These are phyloP conservation scores for Fringilla coelebs DNA, from an alignment of 2,797 vertebrate species.

Conservation along the genomic window DNA sequence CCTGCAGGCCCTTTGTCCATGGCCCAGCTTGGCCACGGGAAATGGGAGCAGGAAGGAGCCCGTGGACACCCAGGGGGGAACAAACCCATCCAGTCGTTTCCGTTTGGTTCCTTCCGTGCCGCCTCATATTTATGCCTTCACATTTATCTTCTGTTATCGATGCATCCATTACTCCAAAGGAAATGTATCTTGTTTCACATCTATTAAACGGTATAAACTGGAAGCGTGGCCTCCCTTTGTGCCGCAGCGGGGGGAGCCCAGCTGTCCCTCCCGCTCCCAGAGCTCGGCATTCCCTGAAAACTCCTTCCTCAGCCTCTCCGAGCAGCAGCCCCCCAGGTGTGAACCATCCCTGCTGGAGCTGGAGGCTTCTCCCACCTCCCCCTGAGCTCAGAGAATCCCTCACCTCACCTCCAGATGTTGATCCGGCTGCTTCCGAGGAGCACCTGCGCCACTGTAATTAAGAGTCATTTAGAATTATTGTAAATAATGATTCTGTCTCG, in stretches of 20 bases:
- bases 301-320: accelerated
- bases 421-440: neutral
- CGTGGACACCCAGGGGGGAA: neutral
- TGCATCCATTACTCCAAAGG: slow-evolving; percentile 61
- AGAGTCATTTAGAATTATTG: neutral
- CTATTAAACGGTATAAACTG: slow-evolving; percentile 70
- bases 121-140: slow-evolving; percentile 64
- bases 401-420: neutral
- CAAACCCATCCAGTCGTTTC: neutral
- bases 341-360: neutral
- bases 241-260: neutral
- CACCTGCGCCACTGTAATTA: neutral
- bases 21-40: neutral
- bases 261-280: neutral
- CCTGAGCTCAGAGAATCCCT: neutral
- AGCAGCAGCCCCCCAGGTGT: neutral
- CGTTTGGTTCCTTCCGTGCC: slow-evolving; percentile 21
- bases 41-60: neutral
- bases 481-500: neutral
- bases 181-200: slow-evolving; percentile 68
- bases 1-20: neutral
- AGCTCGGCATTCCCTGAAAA: neutral
- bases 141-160: slow-evolving; percentile 67
- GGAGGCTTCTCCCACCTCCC: neutral
- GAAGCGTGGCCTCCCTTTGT: slow-evolving; percentile 59